phyloP scores from a whole-genome alignment of 2,113 vertebrate species.

The Nibea albiflora region DNA sequence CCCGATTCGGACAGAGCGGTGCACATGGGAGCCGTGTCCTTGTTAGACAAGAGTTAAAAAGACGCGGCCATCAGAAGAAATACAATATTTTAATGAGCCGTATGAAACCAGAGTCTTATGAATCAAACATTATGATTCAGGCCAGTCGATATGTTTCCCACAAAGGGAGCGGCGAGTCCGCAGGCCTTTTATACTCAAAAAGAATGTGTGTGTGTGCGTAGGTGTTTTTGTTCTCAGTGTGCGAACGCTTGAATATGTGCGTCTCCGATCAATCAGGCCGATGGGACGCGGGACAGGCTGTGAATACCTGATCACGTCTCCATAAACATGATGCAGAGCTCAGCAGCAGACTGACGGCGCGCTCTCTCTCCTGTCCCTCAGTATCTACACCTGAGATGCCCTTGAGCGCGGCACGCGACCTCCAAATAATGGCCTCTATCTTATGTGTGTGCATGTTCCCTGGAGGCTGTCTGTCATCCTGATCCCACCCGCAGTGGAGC shows the following conservation, averaged over 20 bases:
- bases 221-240: not conserved
- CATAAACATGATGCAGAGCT: not conserved
- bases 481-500: not conserved
- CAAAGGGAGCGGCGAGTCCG: slow-evolving; percentile 3
- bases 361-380: not conserved
- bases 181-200: slow-evolving; percentile 2
- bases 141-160: slow-evolving; percentile 57
- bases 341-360: not conserved
- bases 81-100: slow-evolving; percentile 8
- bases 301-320: slow-evolving; percentile 22
- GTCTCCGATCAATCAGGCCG: slow-evolving; percentile 31
- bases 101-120: slow-evolving; percentile 37
- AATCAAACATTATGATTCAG: slow-evolving; percentile 58
- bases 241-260: slow-evolving; percentile 19
- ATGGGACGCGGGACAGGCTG: slow-evolving; percentile 11
- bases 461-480: not conserved
- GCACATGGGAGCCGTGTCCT: not conserved
- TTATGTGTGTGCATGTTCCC: not conserved
- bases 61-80: slow-evolving; percentile 11
- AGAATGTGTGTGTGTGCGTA: not conserved
- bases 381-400: slow-evolving; percentile 28
- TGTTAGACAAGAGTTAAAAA: not conserved
- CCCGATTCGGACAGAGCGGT: not conserved
- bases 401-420: slow-evolving; percentile 37
- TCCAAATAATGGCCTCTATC: not conserved